Evolutionary conservation across 2,797 vertebrate species (phyloP).

Genomic region (Silurus aristotelis): DNA sequence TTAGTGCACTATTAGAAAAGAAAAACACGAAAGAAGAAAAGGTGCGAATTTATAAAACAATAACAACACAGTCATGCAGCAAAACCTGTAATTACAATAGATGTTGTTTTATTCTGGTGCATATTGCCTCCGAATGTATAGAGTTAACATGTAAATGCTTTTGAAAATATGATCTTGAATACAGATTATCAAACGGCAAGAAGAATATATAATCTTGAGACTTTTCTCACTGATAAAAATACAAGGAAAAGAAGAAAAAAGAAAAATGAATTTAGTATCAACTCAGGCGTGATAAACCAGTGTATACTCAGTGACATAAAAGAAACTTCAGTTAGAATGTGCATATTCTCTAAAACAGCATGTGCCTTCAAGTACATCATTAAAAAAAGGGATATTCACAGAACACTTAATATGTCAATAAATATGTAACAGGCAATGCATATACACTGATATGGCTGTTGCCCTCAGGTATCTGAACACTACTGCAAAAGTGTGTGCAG

Average conservation of each 20-base stretch:
- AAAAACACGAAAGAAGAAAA: not conserved
- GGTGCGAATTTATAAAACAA: not conserved
- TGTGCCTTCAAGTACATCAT: constrained; percentile 52
- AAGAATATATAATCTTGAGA: constrained; percentile 43
- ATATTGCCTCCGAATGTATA: not conserved
- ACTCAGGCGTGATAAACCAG: constrained; percentile 43
- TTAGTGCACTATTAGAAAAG: not conserved
- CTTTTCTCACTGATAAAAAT: not conserved
- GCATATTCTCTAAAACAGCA: constrained; percentile 49
- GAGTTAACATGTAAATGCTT: not conserved
- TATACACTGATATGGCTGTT: constrained; percentile 76
- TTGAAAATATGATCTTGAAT: not conserved
- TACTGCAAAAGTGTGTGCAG: constrained; percentile 3
- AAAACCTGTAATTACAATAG: not conserved
- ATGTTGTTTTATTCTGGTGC: not conserved
- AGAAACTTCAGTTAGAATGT: constrained; percentile 43
- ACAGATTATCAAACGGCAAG: constrained; percentile 49
- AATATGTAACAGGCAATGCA: constrained; percentile 76
- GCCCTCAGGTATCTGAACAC: constrained; percentile 64
- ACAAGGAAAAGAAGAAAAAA: constrained; percentile 35
- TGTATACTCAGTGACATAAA: constrained; percentile 52
- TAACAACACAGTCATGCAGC: not conserved
- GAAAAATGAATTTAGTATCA: not conserved
- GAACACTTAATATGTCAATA: constrained; percentile 47
- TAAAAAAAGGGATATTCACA: constrained; percentile 27